These are phyloP conservation scores for Anguilla megastoma DNA, from an alignment of 2,797 vertebrate species.

Conservation along the genomic window DNA sequence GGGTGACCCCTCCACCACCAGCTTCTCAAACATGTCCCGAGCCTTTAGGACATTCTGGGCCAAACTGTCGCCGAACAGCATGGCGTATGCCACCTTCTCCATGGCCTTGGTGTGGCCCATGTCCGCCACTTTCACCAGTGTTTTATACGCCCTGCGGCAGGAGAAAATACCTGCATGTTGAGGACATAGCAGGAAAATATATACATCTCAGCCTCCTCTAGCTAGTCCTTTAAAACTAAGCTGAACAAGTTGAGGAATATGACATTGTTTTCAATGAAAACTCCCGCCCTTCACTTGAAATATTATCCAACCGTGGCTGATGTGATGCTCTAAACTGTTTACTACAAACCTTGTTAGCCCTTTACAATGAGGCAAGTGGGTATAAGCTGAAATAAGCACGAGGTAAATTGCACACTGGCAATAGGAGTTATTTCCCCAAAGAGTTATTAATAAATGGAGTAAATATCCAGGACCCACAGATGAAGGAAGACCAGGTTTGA, in stretches of 20 bases:
- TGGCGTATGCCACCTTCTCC: constrained; percentile 93
- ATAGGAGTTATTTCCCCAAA: background rate
- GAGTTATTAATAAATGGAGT: background rate
- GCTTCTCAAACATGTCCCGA: constrained; percentile 88
- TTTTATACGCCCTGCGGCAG: constrained; percentile 81
- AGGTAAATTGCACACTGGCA: background rate
- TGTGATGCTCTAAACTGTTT: background rate
- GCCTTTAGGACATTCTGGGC: constrained; percentile 85
- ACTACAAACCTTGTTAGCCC: background rate
- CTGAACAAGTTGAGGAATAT: background rate
- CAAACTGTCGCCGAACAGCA: constrained; percentile 92
- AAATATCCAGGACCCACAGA: background rate
- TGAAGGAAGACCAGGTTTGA: background rate
- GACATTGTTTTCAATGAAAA: background rate
- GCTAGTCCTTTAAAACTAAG: background rate
- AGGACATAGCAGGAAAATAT: background rate
- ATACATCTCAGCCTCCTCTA: background rate
- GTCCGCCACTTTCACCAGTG: constrained; percentile 84
- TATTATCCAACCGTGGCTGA: background rate
- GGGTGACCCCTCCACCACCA: constrained; percentile 89
- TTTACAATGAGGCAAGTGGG: background rate
- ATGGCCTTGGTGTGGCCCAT: constrained; percentile 89
- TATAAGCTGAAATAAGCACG: background rate
- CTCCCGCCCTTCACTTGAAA: background rate
- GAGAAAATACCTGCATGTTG: background rate